Base-by-base conservation (phyloP, 2,113 vertebrate genomes). In the Nycticryphes semicollaris region DNA sequence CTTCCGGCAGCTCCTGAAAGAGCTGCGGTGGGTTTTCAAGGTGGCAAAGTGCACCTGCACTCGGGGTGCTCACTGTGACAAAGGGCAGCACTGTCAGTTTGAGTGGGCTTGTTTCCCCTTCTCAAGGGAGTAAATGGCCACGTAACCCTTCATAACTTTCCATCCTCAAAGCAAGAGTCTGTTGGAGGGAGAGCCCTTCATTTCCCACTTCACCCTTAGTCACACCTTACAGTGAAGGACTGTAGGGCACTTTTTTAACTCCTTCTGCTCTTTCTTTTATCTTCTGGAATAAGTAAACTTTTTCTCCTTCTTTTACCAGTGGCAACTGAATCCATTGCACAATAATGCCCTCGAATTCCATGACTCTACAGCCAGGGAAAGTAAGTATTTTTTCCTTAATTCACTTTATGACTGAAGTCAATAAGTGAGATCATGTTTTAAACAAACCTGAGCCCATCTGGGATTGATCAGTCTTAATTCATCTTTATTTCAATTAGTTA, bases 251-350 rank as follows among this genome's bases (percentile, higher is more conserved):
- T 50, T 93, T 53, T 64, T 35, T 35, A 12, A 24, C 56, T 72
- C 8, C 9, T 25, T 67, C 77, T 68, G 47, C 13, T 89, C 19
- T 28, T 64, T 72, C 20, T 72, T 81, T 59, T 91, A 59, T 83
- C 41, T 90, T 85, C 66, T 73, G 22, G 21, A 80, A 48, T 27
- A 72, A 79, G 37, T 80, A 41, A 79, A 66, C 5, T 1, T 78
- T 82, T 77, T 87, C 74, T 43, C 96, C 74, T 97, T 92, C 85
- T 82, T 96, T 93, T 95, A 92, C 87, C 97, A 99, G 99, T 99
- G 99, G 99, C 99, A 98, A 94, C 96, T 93, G 91, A 98, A 96
- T 81, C 97, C 98, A 14, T 78, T 95, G n/a, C 84, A 90, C 59
- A 18, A 31, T 87, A 94, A 94, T 63, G 57, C 82, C 30, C 47